Evolutionary conservation across 2,113 vertebrate species (phyloP), one percentile per base, ranked within the genome.

Genomic region (Turnix velox): DNA sequence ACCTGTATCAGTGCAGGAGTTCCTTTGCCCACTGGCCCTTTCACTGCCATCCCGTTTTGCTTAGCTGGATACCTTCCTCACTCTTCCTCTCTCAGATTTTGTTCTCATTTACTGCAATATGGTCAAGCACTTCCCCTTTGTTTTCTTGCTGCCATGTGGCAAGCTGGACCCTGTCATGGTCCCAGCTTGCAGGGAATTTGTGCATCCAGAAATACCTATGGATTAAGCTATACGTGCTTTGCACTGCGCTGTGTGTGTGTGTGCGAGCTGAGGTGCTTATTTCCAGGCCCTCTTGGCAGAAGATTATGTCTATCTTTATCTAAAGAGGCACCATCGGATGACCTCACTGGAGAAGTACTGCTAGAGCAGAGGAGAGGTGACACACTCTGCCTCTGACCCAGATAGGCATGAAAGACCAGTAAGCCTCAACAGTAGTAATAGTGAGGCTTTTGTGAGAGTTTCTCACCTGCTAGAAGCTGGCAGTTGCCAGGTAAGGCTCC

Each of bases 1-100:
- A 52, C 0, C 1, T 57, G 49, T 39, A 52, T 49, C 46, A 16
- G 37, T 0, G 0, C 19, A 52, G 68, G 40, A 62, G 30, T 30
- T 77, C 59, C 28, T 46, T 69, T 93, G 46, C 49, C 24, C 37
- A 8, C 40, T 59, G 9, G 10, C 49, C 20, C 67, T 58, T 90
- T 90, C 33, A 15, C 28, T 74, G 51, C 15, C 55, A 2, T 43
- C 13, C 28, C 14, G 3, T 54, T 76, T 49, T 71, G n/a, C 35
- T 59, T 43, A 25, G 4, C 33, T 55, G 42, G 33, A 37, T 7
- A 9, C 43, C 17, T 45, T 39, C n/a, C 24, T 27, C 12, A 30
- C 37, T 22, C 31, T 88, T 84, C 19, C 39, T 14, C 55, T 79
- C 31, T 57, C 30, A 33, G 35, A 46, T 73, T 43, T 65, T 68